These are phyloP conservation scores for Mastigias papua DNA, from an alignment of 30 jellyfish, hydroid and myxozoan genomes.

Conservation along the genomic window DNA sequence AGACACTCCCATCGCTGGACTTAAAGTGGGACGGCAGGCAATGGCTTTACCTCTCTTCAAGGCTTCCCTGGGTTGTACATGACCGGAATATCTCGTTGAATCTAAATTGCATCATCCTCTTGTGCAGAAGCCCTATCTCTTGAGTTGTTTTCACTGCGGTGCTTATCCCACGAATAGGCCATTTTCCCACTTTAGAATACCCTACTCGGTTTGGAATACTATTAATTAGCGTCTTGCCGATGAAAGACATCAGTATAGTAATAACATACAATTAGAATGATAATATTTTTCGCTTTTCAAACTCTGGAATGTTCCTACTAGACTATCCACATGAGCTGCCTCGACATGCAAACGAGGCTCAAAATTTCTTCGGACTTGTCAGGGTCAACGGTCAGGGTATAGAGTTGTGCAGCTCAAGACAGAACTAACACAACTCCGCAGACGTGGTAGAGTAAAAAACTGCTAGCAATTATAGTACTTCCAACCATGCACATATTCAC, in stretches of 20 bases:
- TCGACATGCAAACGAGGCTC: constrained; percentile 20
- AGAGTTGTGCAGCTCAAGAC: too few relatives aligned
- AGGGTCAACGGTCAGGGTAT: too few relatives aligned
- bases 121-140: constrained; percentile 64
- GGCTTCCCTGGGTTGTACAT: constrained; percentile 18
- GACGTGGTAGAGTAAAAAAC: too few relatives aligned
- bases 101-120: constrained; percentile 67
- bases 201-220: background rate
- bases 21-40: too few relatives aligned
- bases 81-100: constrained; percentile 32
- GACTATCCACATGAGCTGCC: constrained; percentile 32
- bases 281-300: background rate
- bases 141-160: constrained; percentile 9
- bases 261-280: background rate
- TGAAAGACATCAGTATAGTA: constrained; percentile 2
- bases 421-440: too few relatives aligned
- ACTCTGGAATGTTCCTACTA: constrained; percentile 12
- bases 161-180: constrained; percentile 8
- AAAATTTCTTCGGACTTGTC: background rate
- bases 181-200: background rate
- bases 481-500: too few relatives aligned
- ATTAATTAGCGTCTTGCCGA: background rate
- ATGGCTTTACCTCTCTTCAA: background rate
- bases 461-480: too few relatives aligned
- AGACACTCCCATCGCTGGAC: too few relatives aligned